Evolutionary conservation across 37 sponge, comb jelly and placozoan genomes (phyloP).

Genomic region (Ianthella basta): DNA sequence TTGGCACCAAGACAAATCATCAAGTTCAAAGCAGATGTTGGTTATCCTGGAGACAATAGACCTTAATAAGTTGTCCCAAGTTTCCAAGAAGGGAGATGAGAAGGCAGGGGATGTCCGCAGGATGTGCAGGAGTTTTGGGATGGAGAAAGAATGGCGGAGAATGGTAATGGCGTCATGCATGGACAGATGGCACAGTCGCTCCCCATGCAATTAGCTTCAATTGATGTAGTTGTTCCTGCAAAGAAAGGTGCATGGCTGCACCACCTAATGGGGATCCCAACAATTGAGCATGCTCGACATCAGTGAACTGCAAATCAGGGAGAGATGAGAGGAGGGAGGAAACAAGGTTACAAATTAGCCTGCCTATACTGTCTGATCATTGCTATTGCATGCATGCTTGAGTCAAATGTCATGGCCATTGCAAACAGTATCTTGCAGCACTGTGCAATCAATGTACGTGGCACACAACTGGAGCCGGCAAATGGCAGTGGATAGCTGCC

Average conservation of each 20-base stretch:
- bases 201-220: neutral
- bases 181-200: conserved; percentile 21
- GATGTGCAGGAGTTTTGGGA: conserved; percentile 45
- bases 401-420: too few species aligned
- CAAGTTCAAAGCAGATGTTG: conserved; percentile 21
- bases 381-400: too few species aligned
- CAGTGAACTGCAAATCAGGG: neutral
- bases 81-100: neutral
- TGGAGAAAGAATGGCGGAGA: conserved; percentile 45
- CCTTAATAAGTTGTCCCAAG: conserved; percentile 6
- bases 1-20: conserved; percentile 42
- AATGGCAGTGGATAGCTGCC: too few species aligned
- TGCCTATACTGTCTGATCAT: too few species aligned
- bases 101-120: conserved; percentile 48
- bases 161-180: conserved; percentile 40
- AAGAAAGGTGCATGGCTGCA: neutral
- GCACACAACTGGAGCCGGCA: too few species aligned
- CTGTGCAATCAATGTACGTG: too few species aligned
- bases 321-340: neutral
- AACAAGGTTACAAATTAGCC: too few species aligned
- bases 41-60: conserved; percentile 26
- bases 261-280: neutral
- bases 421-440: too few species aligned
- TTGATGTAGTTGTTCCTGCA: neutral
- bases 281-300: neutral